Evolutionary conservation across 2,888 invertebrate genomes (phyloP), one percentile per base, ranked within the genome.

Genomic region (Epinotia nisella): DNA sequence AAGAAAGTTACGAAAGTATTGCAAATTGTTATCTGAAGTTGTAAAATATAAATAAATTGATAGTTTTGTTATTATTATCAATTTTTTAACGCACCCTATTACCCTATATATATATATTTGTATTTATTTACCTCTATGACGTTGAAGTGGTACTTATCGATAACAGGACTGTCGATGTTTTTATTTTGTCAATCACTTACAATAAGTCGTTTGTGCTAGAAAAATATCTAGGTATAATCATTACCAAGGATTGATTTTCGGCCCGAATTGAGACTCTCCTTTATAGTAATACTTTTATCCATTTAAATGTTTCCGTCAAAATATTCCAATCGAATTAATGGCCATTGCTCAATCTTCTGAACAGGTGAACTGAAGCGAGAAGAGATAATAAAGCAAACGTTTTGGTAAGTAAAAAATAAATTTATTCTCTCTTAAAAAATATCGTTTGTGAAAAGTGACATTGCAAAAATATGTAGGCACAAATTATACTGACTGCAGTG

Each of bases 381-480:
- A 61, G 10, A 61, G 55, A 62, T 58, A 58, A 41, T 62, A 19
- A 62, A 70, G 39, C 24, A 59, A 39, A 49, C 21, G 35, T 15
- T 65, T 64, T 24, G 21, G 21, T 51, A 41, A 41, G 0, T 59
- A 65, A 65, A 35, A 70, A 72, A 71, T 45, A 58, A 24, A 59
- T 66, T 71, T 53, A 60, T 60, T 71, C 39, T 39, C 7, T 39
- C 35, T 65, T 65, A 65, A 17, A 49, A 17, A 58, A 55, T 61
- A 67, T 62, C 19, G 13, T 19, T 41, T 13, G 49, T 51, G 49
- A 53, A 53, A 53, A 29, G 24, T 53, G 24, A 65, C 9, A 45
- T 29, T 19, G 45, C n/a, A 39, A 66, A 35, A 67, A 59, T 35
- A 35, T 24, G 17, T 39, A 19, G 35, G 5, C 1, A 60, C 15